Base-by-base conservation (phyloP, 2,797 vertebrate species). In the Chrosomus eos region DNA sequence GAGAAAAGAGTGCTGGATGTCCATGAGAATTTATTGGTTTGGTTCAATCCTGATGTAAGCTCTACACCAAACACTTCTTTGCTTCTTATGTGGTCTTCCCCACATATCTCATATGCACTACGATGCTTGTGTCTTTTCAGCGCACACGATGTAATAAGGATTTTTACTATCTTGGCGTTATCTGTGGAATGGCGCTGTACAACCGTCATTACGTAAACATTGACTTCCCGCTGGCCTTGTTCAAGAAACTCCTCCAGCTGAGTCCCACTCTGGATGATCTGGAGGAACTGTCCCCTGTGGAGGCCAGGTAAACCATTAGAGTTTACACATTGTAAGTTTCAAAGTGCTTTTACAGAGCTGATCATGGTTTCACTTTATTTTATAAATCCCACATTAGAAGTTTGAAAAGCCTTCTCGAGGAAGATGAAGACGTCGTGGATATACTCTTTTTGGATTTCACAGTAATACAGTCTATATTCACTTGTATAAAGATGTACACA, bases 141-240 rank as follows among this genome's bases (percentile, higher is more conserved):
- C 53, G 43, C 1, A 28, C 26, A 0, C 26, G 36, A 7, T 26
- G 8, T 80, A 16, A 75, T 0, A 62, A 90, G 21, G 80, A 67
- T 9, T 91, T 93, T 79, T 77, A 82, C 78, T 70, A 58, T 45
- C 45, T 92, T 0, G 94, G 93, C 0, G 83, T 87, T 0, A 73
- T 94, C n/a, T 93, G 88, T 16, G 92, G 94, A 19, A 92, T 94
- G 90, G 93, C 93, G 0, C 80, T 93, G 14, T 91, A 87, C 70
- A 93, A 93, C n/a, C 0, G 0, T 0, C 0, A 21, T 73, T 16
- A 0, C 0, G 74, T 33, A 14, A 86, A 90, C 62, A 71, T 95
- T 10, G 84, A 98, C 94, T 97, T 97, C 92, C 93, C 98, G 40
- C 91, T 96, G 93, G 97, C 94, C 85, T 95, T 99, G 88, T 99